Evolutionary conservation across 2,797 vertebrate species (phyloP).

Genomic region (Eospalax fontanierii): DNA sequence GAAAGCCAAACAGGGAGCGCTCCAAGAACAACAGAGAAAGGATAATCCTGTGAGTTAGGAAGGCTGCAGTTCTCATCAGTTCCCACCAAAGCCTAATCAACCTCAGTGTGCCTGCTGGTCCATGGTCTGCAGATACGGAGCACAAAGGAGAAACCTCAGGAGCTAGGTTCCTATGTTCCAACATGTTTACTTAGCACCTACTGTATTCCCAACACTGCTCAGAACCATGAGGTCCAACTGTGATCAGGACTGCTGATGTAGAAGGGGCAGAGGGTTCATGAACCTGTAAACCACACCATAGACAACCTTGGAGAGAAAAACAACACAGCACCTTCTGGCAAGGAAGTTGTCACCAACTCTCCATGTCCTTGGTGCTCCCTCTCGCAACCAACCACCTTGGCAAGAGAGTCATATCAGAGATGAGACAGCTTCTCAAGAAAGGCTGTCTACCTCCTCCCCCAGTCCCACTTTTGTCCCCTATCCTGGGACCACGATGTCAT

Average conservation of each 20-base stretch:
- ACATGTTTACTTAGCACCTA: neutral
- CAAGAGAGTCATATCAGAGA: neutral
- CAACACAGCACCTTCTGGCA: neutral
- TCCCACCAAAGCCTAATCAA: neutral
- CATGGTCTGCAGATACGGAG: neutral
- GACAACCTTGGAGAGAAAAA: neutral
- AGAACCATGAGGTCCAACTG: neutral
- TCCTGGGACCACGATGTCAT: neutral
- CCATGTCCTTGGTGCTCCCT: neutral
- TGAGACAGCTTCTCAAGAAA: neutral
- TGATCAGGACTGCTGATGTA: neutral
- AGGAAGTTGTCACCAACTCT: neutral
- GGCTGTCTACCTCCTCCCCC: neutral
- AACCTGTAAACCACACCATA: neutral
- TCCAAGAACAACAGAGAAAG: slow-evolving; percentile 58
- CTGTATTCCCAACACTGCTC: neutral
- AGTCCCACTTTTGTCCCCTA: neutral
- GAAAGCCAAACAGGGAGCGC: slow-evolving; percentile 39
- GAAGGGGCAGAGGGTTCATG: neutral
- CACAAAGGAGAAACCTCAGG: neutral
- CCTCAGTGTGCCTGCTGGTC: neutral
- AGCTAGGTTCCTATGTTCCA: neutral
- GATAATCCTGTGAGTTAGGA: slow-evolving; percentile 40
- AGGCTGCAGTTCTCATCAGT: slow-evolving; percentile 32
- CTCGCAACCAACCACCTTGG: neutral